Base-by-base conservation (phyloP, 1,140 invertebrate species). In the Stegodyphus dumicola region DNA sequence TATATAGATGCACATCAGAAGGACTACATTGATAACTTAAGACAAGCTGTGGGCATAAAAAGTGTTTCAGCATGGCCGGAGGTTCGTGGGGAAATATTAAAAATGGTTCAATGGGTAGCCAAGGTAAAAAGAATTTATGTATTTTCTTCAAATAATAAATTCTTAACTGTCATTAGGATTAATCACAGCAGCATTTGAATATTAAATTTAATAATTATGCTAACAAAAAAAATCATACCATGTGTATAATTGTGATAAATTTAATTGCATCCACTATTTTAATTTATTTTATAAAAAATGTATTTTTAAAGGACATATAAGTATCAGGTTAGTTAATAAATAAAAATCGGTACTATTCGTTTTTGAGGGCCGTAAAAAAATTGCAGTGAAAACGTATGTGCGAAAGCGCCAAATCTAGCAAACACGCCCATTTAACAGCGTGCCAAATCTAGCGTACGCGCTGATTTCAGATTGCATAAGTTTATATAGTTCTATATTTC, bases 21-120 rank as follows among this genome's bases (percentile, higher is more conserved):
- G 15, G 92, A 93, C 52, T 99, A 95, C 90, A 95, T 99, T 86
- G 90, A 94, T 60, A 93, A 93, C 86, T 91, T 99, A 65, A 92
- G 93, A 84, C 95, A 98, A 89, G 96, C 95, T 51, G 97, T 99
- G 54, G 96, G 94, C 5, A 99, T 99, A 89, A 94, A 96, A 89
- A 99, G 97, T 60, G 96, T 99, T 7, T 99, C 98, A n/a, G 94
- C 95, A 90, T 96, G 94, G 94, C 93, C 94, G n/a, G 94, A 96
- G 86, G 92, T 93, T 66, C 91, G 97, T 73, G 89, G 91, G 60
- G 96, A 98, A 85, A 92, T 95, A 76, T 89, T 92, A 11, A 92
- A 92, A 88, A 95, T 96, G 95, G 92, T 98, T 18, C 91, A 97
- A 85, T 98, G 95, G 95, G 93, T 93, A 48, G 81, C 71, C n/a